Percentiles rank a stretch among this genome's conserved stretches.
Conservation (phyloP, 2,888 invertebrate species). For the Anticlea derivata region DNA sequence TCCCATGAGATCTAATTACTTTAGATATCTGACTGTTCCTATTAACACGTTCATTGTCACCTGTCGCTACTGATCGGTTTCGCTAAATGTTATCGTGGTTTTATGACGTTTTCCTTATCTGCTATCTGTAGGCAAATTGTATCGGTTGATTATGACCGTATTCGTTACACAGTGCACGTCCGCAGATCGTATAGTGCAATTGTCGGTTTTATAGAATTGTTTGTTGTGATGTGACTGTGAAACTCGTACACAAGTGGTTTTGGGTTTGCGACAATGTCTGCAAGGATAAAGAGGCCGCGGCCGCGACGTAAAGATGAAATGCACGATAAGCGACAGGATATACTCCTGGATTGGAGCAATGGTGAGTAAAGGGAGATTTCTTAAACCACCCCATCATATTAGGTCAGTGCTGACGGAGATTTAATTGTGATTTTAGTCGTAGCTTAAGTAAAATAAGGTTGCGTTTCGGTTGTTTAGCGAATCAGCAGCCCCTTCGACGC, state of each 20-base stretch:
- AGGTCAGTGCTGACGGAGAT: no score
- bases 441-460: no score
- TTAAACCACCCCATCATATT: neutral
- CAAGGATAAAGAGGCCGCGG: conserved; percentile 61
- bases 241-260: conserved; percentile 37
- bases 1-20: conserved; percentile 9
- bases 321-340: conserved; percentile 68
- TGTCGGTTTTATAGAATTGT: conserved; percentile 45
- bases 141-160: conserved; percentile 57
- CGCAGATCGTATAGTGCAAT: conserved; percentile 52
- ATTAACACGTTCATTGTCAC: conserved; percentile 42
- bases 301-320: conserved; percentile 70
- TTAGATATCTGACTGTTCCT: conserved; percentile 34
- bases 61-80: conserved; percentile 43
- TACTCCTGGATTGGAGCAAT: conserved; percentile 72
- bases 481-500: no score
- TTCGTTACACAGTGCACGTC: conserved; percentile 69
- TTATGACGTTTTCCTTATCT: conserved; percentile 72
- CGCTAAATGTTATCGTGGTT: conserved; percentile 61
- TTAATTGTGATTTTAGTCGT: no score
- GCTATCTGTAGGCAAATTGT: conserved; percentile 65
- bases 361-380: conserved; percentile 55
- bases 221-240: conserved; percentile 55
- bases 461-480: no score
- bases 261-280: conserved; percentile 58